Evolutionary conservation across 2,113 vertebrate species (phyloP), one percentile per base, ranked within the genome.

Genomic region (Struthio camelus): DNA sequence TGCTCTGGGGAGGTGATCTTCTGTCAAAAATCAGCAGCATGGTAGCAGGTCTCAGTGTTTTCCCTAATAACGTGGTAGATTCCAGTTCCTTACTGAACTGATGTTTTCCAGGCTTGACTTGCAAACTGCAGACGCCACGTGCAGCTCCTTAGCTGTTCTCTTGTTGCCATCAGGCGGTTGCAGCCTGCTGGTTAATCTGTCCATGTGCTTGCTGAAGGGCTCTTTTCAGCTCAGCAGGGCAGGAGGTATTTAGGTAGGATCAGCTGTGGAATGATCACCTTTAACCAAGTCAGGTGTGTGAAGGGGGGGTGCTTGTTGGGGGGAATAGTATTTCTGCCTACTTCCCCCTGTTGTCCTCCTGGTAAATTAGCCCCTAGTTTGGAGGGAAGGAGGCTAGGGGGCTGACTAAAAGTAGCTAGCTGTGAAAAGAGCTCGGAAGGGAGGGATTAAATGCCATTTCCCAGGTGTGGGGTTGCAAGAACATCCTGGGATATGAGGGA

Each of bases 231-330:
- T 70, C 5, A 1, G 44, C 28, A 15, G 69, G 40, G 40, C 40
- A 7, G 20, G 3, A 11, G n/a, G n/a, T 2, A 4, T 25, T 27
- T 3, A 19, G 32, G 17, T 34, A 13, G 22, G 44, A 16, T 25
- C 32, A 36, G 30, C n/a, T 36, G 28, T 6, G 76, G 40, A 25
- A 16, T 59, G 32, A 4, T 8, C 12, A 6, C 23, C 22, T 44
- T 42, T 28, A 38, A 27, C 1, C 8, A 25, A 5, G 7, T 28
- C 9, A 3, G n/a, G 28, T 11, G 2, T 24, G 25, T 9, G 36
- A 34, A 18, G 3, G 9, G 10, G 9, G 10, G 36, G 14, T 0
- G 1, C 6, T 36, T 13, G 9, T 9, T 7, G 30, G 11, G 11
- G 38, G 27, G 16, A 32, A 23, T 3, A 10, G 54, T 16, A 17